These are phyloP conservation scores for Nanger granti DNA, from an alignment of 2,113 vertebrate species.

Conservation along the genomic window DNA sequence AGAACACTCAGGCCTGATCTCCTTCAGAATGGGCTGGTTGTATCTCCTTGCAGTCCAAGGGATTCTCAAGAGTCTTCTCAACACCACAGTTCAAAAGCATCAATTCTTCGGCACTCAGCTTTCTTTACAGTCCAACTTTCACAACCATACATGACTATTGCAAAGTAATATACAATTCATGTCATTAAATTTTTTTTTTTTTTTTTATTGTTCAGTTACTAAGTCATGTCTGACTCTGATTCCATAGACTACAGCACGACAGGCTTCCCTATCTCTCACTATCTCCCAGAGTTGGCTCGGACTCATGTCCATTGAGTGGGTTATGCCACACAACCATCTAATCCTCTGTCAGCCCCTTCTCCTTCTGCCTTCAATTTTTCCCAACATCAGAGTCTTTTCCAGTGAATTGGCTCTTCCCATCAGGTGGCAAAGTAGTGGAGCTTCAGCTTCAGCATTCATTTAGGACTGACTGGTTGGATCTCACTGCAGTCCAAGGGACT, in stretches of 20 bases:
- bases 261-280: background rate
- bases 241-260: background rate
- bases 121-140: too few relatives aligned
- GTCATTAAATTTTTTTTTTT: background rate
- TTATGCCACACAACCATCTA: background rate
- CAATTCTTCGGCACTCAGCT: rapidly evolving
- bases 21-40: too few relatives aligned
- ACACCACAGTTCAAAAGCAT: too few relatives aligned
- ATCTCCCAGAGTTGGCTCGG: background rate
- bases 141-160: too few relatives aligned
- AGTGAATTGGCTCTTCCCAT: background rate
- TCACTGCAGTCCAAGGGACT: background rate
- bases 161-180: background rate
- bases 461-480: background rate
- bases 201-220: background rate
- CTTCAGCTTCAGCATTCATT: background rate
- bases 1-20: too few relatives aligned
- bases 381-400: background rate
- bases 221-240: background rate
- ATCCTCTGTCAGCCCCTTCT: background rate
- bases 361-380: background rate
- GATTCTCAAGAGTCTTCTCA: too few relatives aligned
- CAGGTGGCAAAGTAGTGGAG: background rate
- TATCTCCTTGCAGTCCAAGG: too few relatives aligned
- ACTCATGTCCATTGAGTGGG: background rate